These are phyloP conservation scores for Hippoglossus hippoglossus DNA, from an alignment of 2,797 vertebrate species.

Conservation along the genomic window DNA sequence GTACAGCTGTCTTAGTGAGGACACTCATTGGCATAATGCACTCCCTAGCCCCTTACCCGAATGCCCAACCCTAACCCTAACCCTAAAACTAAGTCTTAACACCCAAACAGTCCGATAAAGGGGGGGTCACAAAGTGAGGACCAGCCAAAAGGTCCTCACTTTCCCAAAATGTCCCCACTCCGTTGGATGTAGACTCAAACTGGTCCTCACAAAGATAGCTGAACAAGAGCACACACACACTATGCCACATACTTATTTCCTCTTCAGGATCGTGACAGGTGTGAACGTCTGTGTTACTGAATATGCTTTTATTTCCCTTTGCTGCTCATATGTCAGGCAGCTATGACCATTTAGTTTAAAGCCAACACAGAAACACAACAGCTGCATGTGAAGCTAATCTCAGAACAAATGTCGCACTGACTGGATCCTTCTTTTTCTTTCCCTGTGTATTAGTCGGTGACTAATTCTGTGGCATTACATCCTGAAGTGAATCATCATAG, in stretches of 20 bases:
- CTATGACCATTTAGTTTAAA: conserved; percentile 23
- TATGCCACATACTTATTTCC: conserved; percentile 9
- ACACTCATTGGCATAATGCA: no score
- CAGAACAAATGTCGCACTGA: not conserved
- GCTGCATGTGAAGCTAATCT: conserved; percentile 36
- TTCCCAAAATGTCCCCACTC: no score
- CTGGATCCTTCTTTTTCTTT: conserved; percentile 9
- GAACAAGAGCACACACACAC: no score
- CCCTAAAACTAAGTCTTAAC: no score
- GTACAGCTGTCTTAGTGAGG: no score
- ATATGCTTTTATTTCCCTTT: conserved; percentile 40
- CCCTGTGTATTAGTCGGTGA: not conserved
- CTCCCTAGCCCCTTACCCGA: no score
- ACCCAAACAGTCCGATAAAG: no score
- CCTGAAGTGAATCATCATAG: not conserved
- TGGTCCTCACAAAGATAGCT: no score
- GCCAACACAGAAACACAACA: conserved; percentile 39
- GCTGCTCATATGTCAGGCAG: conserved; percentile 47
- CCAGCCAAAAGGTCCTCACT: no score
- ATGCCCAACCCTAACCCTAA: no score
- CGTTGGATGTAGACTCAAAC: no score
- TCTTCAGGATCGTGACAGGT: conserved; percentile 39
- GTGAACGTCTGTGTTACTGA: conserved; percentile 34
- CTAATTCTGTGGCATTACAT: not conserved
- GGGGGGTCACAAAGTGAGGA: no score